These are phyloP conservation scores for Habroteleia sp. DNA, from an alignment of 2,888 invertebrate genomes.

Conservation along the genomic window DNA sequence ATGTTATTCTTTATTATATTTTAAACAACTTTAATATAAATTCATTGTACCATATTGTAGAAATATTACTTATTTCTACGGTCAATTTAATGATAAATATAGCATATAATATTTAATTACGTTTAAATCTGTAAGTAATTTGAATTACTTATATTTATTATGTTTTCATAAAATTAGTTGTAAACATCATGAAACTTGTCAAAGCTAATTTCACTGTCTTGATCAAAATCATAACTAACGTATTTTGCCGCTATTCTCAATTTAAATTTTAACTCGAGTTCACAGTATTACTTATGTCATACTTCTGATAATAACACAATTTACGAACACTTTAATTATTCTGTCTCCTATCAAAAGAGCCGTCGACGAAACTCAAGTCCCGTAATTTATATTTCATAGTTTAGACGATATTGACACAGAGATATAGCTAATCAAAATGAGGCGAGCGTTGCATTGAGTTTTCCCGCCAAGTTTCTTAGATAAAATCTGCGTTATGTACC, in stretches of 20 bases:
- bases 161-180: too few species aligned
- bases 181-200: too few species aligned
- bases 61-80: too few species aligned
- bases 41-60: too few species aligned
- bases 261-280: slow-evolving; percentile 5
- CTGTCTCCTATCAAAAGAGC: slow-evolving; percentile 13
- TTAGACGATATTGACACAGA: slow-evolving; percentile 32
- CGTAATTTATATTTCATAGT: slow-evolving; percentile 39
- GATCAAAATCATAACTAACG: too few species aligned
- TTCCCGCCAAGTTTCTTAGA: slow-evolving; percentile 36
- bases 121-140: too few species aligned
- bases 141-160: too few species aligned
- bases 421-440: slow-evolving; percentile 45
- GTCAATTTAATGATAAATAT: too few species aligned
- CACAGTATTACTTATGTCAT: slow-evolving; percentile 18
- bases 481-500: slow-evolving; percentile 21
- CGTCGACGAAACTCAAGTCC: slow-evolving; percentile 4
- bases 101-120: too few species aligned
- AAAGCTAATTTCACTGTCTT: slow-evolving; percentile 9
- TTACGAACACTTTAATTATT: slow-evolving; percentile 26
- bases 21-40: too few species aligned
- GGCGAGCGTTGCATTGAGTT: slow-evolving; percentile 34
- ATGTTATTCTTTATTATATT: too few species aligned
- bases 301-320: slow-evolving; percentile 21
- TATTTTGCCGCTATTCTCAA: too few species aligned